Conservation (phyloP, 2,797 vertebrate species). For the Lagodon rhomboides region DNA sequence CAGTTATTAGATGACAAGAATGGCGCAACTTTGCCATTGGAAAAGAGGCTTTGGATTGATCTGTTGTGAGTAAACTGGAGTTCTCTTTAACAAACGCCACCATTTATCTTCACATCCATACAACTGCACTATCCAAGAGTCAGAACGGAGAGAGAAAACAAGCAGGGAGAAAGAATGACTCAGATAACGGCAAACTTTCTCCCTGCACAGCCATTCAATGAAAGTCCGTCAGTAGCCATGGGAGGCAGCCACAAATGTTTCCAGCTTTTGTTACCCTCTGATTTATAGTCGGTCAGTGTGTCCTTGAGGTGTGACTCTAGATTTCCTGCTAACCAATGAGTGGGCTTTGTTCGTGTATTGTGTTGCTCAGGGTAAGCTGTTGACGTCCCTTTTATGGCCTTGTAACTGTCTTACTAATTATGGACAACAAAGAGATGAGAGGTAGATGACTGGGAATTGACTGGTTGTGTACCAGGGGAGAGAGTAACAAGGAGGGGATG, state of each 20-base stretch:
- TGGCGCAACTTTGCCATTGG: conserved; percentile 13
- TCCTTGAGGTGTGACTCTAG: conserved; percentile 70
- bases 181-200: conserved; percentile 57
- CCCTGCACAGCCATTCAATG: conserved; percentile 52
- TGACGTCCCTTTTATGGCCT: conserved; percentile 54
- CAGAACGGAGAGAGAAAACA: neutral
- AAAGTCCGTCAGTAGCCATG: conserved; percentile 61
- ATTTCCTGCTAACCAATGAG: conserved; percentile 66
- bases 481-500: conserved; percentile 19
- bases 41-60: conserved; percentile 46
- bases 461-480: conserved; percentile 38
- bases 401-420: conserved; percentile 71
- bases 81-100: conserved; percentile 29
- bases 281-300: conserved; percentile 73
- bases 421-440: conserved; percentile 61
- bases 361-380: conserved; percentile 49
- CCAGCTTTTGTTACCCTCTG: conserved; percentile 81
- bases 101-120: conserved; percentile 25
- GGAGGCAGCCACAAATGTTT: conserved; percentile 77
- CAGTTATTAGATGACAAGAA: conserved; percentile 35
- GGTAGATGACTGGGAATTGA: conserved; percentile 42
- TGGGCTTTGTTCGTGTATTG: conserved; percentile 52
- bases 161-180: conserved; percentile 34
- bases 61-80: conserved; percentile 37
- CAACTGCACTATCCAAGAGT: conserved; percentile 22